phyloP scores from a whole-genome alignment of 2,888 invertebrate genomes.

The Thymelicus sylvestris region DNA sequence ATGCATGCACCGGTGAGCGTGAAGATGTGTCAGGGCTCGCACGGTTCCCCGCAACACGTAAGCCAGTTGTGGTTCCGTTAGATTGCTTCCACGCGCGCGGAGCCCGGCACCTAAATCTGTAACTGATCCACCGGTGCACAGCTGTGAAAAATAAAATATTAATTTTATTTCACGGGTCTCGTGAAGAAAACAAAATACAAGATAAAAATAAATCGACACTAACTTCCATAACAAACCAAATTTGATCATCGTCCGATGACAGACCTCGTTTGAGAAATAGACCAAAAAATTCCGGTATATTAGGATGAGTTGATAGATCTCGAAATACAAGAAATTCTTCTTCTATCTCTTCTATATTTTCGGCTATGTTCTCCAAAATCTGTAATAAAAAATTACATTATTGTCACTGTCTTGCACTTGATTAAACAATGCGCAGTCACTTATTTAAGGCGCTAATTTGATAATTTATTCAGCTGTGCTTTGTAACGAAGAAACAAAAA shows the following conservation, averaged over 20 bases:
- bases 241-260: constrained; percentile 88
- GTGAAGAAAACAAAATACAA: not conserved
- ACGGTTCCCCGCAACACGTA: constrained; percentile 91
- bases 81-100: constrained; percentile 84
- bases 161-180: too few relatives aligned
- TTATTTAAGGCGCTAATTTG: constrained; percentile 16
- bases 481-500: not conserved
- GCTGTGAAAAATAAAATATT: constrained; percentile 67
- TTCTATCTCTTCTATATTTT: constrained; percentile 93
- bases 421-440: constrained; percentile 25
- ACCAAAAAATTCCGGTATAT: constrained; percentile 90
- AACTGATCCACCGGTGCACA: constrained; percentile 91
- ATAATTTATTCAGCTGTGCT: not conserved
- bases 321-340: constrained; percentile 90
- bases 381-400: constrained; percentile 45
- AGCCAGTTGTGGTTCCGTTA: constrained; percentile 90
- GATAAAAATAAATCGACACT: constrained; percentile 43
- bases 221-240: constrained; percentile 95
- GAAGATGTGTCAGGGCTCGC: constrained; percentile 89
- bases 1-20: constrained; percentile 92
- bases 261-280: constrained; percentile 87
- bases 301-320: constrained; percentile 90
- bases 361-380: constrained; percentile 91
- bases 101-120: constrained; percentile 91
- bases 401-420: not conserved